phyloP scores from a whole-genome alignment of 1,140 invertebrate genomes.

The Macrobrachium rosenbergii region DNA sequence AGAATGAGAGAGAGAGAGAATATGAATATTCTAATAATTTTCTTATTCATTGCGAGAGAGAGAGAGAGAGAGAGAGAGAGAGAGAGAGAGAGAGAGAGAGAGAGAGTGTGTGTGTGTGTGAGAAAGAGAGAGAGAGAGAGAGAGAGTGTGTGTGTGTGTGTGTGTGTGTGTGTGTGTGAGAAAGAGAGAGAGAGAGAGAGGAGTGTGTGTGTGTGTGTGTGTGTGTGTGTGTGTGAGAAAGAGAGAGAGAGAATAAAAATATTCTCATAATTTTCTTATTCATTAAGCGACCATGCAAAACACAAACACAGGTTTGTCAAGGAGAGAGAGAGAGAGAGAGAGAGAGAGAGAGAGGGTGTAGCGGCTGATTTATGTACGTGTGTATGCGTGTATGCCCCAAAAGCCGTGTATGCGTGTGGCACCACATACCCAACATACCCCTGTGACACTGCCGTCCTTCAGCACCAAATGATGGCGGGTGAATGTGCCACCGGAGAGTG shows the following conservation, averaged over 20 bases:
- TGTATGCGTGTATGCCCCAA: not conserved
- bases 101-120: no score
- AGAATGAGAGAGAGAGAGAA: conserved; percentile 16
- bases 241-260: conserved; percentile 1
- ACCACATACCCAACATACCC: no score
- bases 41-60: not conserved
- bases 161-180: no score
- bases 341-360: not conserved
- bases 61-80: conserved; percentile 19
- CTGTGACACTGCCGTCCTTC: no score
- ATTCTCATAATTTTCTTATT: not conserved
- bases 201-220: no score
- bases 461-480: no score
- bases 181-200: not conserved
- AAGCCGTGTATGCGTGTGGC: not conserved
- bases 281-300: not conserved
- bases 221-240: no score
- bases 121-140: not conserved
- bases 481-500: no score
- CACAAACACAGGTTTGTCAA: no score
- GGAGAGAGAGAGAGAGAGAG: not conserved
- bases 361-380: not conserved
- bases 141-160: no score
- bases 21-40: no score
- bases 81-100: not conserved